These are phyloP conservation scores for Eupelmus urozonus DNA, from an alignment of 2,888 invertebrate genomes.

Conservation along the genomic window DNA sequence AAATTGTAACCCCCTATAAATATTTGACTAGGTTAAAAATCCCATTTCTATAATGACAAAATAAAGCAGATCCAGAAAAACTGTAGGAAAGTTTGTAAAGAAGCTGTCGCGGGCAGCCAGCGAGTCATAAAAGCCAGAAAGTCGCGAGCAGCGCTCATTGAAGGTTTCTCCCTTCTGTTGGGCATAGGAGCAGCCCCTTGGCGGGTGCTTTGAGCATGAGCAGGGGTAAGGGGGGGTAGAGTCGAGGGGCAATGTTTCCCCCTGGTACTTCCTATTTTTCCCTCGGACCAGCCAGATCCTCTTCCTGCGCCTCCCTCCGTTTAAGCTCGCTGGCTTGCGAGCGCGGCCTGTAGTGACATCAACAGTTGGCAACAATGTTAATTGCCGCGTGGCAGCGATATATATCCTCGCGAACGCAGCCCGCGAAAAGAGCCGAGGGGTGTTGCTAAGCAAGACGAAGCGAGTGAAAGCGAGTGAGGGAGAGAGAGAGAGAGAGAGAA, in stretches of 20 bases:
- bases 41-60: neutral
- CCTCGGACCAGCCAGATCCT: conserved; percentile 27
- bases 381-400: conserved; percentile 58
- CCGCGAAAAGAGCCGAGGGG: conserved; percentile 57
- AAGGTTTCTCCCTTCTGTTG: conserved; percentile 13
- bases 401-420: conserved; percentile 3
- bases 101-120: neutral
- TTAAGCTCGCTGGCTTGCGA: conserved; percentile 45
- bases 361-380: conserved; percentile 62
- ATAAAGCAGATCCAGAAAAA: neutral
- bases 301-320: conserved; percentile 14
- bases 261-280: conserved; percentile 46
- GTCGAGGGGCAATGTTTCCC: neutral
- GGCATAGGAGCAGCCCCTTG: neutral
- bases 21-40: neutral
- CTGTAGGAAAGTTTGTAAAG: neutral
- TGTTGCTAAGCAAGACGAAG: conserved; percentile 65
- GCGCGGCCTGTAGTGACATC: conserved; percentile 22
- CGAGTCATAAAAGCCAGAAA: conserved; percentile 13
- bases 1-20: too few species aligned
- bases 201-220: too few species aligned
- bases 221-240: too few species aligned
- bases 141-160: conserved; percentile 19
- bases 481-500: neutral
- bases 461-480: conserved; percentile 47